phyloP scores from a whole-genome alignment of 2,888 invertebrate species.

The Pimpla rufipes region DNA sequence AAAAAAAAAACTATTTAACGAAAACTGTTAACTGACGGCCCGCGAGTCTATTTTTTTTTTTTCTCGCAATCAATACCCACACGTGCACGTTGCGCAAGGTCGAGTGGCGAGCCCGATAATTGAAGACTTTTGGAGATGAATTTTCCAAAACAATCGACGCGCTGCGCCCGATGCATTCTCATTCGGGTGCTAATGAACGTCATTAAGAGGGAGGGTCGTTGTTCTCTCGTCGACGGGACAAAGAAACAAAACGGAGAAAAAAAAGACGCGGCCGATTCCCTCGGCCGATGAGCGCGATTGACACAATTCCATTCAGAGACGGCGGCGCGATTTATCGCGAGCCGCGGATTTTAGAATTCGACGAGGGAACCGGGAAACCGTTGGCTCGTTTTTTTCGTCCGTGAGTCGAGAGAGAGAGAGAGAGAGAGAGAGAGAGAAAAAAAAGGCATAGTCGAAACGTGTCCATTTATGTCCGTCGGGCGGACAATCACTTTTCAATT shows the following conservation, averaged over 20 bases:
- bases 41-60: not conserved
- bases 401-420: not conserved
- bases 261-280: not conserved
- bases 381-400: not conserved
- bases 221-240: not conserved
- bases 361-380: not conserved
- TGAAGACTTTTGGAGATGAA: constrained; percentile 20
- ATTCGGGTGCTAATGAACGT: constrained; percentile 12
- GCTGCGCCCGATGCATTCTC: constrained; percentile 11
- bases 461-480: not conserved
- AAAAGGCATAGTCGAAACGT: constrained; percentile 29
- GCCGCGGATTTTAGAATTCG: constrained; percentile 16
- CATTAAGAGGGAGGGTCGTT: constrained; percentile 8
- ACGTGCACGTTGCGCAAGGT: constrained; percentile 4
- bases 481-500: too few species aligned
- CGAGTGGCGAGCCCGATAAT: constrained; percentile 15
- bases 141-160: not conserved
- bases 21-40: not conserved
- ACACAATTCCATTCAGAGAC: constrained; percentile 14
- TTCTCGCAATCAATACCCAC: not conserved
- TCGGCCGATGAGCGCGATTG: constrained; percentile 1
- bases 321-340: not conserved
- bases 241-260: not conserved
- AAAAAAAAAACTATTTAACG: too few species aligned
- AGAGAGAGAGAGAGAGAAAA: not conserved